Evolutionary conservation across 1,140 invertebrate genomes (phyloP).

Genomic region (Phymorhynchus buccinoides): DNA sequence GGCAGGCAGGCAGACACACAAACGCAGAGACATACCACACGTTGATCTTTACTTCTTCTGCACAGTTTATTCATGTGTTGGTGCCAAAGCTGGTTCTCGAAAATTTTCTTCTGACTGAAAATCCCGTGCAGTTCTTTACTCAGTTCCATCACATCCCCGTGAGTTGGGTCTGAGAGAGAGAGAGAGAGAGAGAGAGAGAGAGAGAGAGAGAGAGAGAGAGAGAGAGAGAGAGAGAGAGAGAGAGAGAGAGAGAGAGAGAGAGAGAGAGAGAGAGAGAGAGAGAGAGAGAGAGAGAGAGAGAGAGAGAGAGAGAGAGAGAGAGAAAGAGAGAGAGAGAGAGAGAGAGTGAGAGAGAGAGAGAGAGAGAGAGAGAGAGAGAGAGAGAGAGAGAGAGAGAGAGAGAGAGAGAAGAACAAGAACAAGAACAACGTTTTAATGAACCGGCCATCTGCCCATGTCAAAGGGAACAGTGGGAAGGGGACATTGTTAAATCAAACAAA

Average conservation of each 20-base stretch:
- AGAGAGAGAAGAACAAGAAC: too few species aligned
- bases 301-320: constrained; percentile 1
- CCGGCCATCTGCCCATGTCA: too few species aligned
- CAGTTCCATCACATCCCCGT: background rate
- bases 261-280: background rate
- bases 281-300: background rate
- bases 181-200: background rate
- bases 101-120: background rate
- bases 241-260: background rate
- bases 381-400: background rate
- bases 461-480: too few species aligned
- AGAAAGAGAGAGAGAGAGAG: constrained; percentile 22
- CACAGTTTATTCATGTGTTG: background rate
- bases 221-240: constrained; percentile 26
- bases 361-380: background rate
- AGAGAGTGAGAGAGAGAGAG: background rate
- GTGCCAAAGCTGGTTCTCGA: background rate
- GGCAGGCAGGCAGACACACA: background rate
- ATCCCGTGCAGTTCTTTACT: background rate
- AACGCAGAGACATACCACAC: background rate
- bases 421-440: too few species aligned
- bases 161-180: background rate
- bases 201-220: background rate
- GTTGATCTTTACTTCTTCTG: background rate
- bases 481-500: too few species aligned